phyloP scores from a whole-genome alignment of 64 coral and sea anemone species.

The Orbicella faveolata region DNA sequence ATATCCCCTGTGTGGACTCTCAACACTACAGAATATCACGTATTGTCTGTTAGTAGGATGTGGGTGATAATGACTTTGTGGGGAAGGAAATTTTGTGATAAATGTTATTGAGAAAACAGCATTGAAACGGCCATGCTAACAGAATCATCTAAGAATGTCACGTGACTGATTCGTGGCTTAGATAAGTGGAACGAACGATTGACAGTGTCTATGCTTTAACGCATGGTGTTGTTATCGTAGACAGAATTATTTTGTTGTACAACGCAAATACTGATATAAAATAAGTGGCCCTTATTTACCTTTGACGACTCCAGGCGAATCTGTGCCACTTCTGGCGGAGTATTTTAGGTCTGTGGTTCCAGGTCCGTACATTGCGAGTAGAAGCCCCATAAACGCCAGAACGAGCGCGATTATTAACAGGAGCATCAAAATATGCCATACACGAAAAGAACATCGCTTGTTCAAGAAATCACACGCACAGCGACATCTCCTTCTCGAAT shows the following conservation, averaged over 20 bases:
- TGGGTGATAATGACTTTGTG: too few species aligned
- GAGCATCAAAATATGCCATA: constrained; percentile 24
- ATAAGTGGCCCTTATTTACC: neutral
- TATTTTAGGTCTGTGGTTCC: neutral
- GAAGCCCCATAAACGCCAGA: neutral
- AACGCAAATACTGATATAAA: too few species aligned
- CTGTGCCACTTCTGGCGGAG: neutral
- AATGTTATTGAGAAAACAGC: too few species aligned
- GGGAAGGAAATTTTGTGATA: too few species aligned
- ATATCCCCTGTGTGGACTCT: neutral
- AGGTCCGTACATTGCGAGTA: neutral
- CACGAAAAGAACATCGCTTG: neutral
- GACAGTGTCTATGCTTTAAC: too few species aligned
- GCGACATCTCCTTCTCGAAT: neutral
- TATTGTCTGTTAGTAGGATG: too few species aligned
- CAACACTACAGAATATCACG: neutral
- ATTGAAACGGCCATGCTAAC: too few species aligned
- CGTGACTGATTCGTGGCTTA: too few species aligned
- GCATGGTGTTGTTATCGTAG: too few species aligned
- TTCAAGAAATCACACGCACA: neutral
- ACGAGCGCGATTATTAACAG: neutral
- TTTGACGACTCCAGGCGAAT: neutral
- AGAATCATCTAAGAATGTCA: too few species aligned
- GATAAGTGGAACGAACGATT: too few species aligned
- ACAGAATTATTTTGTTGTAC: too few species aligned